These are phyloP conservation scores for Pristiophorus japonicus DNA, from an alignment of 2,113 vertebrate genomes.

Conservation along the genomic window DNA sequence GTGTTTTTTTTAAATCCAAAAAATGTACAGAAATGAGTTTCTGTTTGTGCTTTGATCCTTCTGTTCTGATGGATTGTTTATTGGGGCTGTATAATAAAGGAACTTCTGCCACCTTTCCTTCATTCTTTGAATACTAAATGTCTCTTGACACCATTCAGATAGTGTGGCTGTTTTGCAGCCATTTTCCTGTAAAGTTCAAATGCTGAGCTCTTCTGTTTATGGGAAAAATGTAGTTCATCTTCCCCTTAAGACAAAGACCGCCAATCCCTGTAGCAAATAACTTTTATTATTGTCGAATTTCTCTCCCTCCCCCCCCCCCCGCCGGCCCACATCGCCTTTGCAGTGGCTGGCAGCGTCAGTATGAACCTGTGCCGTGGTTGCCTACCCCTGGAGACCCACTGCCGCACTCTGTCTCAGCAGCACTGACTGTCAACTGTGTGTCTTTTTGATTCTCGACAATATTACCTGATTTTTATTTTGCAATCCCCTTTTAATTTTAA, in stretches of 20 bases:
- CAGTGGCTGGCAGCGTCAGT: neutral
- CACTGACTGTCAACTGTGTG: neutral
- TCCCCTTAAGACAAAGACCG: neutral
- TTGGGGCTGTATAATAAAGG: neutral
- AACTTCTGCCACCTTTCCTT: neutral
- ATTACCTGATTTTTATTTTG: neutral
- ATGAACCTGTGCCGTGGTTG: neutral
- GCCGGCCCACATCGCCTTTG: neutral
- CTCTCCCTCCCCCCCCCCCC: neutral
- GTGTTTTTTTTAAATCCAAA: too few species aligned
- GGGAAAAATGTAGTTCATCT: neutral
- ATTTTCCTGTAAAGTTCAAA: neutral
- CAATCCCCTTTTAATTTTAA: neutral
- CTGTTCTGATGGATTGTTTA: neutral
- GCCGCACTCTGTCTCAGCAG: neutral
- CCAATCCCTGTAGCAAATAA: neutral
- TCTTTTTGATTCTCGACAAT: neutral
- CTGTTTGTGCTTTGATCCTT: neutral
- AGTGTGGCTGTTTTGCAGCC: neutral
- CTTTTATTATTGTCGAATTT: neutral
- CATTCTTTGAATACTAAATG: neutral
- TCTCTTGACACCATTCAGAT: neutral
- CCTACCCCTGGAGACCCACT: neutral
- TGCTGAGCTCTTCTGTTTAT: neutral
- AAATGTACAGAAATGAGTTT: neutral